Conservation (phyloP, 2,113 vertebrate species). For the Saimiri boliviensis region DNA sequence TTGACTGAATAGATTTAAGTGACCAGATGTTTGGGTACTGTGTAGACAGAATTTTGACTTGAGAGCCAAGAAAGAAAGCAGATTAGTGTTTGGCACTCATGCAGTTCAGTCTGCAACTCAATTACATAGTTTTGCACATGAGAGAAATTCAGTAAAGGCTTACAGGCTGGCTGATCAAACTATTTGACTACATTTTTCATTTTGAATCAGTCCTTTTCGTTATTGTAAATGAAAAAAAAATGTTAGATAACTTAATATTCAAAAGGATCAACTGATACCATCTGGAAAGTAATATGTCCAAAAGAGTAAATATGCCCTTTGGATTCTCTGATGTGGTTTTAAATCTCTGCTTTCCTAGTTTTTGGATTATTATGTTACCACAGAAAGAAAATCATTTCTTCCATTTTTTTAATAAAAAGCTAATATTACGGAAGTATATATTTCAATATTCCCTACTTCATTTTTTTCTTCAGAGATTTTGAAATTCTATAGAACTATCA, state of each 20-base stretch:
- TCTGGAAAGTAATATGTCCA: not conserved
- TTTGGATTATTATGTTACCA: not conserved
- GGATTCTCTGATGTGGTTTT: not conserved
- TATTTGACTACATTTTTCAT: not conserved
- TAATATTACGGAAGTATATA: constrained; percentile 1
- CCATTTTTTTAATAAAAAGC: not conserved
- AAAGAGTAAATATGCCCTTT: not conserved
- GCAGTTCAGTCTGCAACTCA: constrained; percentile 11
- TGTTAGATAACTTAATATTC: not conserved
- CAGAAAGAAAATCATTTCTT: not conserved
- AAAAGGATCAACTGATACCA: not conserved
- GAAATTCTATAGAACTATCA: constrained; percentile 24
- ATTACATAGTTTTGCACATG: constrained; percentile 12
- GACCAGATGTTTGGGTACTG: constrained; percentile 57
- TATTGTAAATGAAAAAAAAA: constrained; percentile 36
- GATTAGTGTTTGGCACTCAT: not conserved
- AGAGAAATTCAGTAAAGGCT: constrained; percentile 42
- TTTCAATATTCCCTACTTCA: not conserved
- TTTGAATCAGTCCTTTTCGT: not conserved
- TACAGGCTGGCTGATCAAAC: constrained; percentile 20
- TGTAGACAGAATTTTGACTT: constrained; percentile 16
- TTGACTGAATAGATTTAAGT: constrained; percentile 38
- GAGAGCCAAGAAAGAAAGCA: not conserved
- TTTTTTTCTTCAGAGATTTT: constrained; percentile 20
- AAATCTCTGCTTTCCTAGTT: not conserved